Evolutionary conservation across 1,140 invertebrate species (phyloP), one percentile per base, ranked within the genome.

Genomic region (Sminthurides bifidus): DNA sequence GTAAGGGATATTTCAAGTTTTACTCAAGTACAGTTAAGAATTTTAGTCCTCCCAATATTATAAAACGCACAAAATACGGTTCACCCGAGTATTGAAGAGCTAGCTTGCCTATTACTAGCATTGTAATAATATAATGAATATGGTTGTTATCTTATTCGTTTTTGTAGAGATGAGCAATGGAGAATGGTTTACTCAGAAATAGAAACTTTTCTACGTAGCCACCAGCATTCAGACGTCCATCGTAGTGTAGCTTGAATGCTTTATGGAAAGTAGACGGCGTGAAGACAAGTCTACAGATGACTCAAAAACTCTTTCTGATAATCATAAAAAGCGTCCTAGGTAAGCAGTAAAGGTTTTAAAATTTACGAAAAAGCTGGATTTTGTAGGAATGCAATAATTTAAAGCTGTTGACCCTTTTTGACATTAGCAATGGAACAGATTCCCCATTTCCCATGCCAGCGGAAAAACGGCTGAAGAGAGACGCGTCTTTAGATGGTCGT

Each of bases 111-210:
- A 15, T 54, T 38, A 35, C 21, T 56, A 12, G n/a, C 14, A 45
- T 12, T 31, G 4, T 46, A 19, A 24, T 30, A 40, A 14, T 41
- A 14, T 27, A 8, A 44, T 46, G 15, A 15, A 3, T 3, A 17
- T 21, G 15, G 3, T 21, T 48, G 29, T 21, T 40, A 40, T 14
- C 24, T 26, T 59, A 26, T 38, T 35, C 43, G 6, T 23, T 54
- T 44, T n/a, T 64, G 12, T 24, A 77, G 77, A 61, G 88, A 93
- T 63, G 92, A 95, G 65, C 88, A 93, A 65, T 96, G 93, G 72
- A 78, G 84, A 52, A 75, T 86, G 41, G 77, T 95, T 67, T 97
- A 91, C 83, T 77, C 77, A 37, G 93, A 96, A 68, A 69, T 95
- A 27, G 92, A 96, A 71, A 80, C 79, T 12, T 78, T 92, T 52